Percentiles rank a stretch among this genome's conserved stretches.
Evolutionary conservation across 2,797 vertebrate genomes (phyloP).

Genomic region (Oreonectes daqikongensis): DNA sequence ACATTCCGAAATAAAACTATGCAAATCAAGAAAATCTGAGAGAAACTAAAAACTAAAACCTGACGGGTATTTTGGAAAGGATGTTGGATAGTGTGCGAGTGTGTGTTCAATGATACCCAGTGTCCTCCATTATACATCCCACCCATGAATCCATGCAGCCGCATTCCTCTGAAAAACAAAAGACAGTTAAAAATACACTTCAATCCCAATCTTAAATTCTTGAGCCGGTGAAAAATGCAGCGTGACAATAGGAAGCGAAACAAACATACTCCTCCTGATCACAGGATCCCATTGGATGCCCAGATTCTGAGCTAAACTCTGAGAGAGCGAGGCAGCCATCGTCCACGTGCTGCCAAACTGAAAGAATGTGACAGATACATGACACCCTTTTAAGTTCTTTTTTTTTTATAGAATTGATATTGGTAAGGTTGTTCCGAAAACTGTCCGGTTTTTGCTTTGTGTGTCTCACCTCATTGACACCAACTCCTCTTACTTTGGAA

Average conservation of each 20-base stretch:
- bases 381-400: not conserved
- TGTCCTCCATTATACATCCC: conserved; percentile 90
- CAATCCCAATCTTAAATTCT: not conserved
- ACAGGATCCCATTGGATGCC: conserved; percentile 88
- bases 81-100: not conserved
- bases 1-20: not conserved
- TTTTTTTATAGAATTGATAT: not conserved
- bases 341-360: conserved; percentile 84
- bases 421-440: conserved; percentile 1
- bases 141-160: conserved; percentile 87
- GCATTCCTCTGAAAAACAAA: conserved; percentile 76
- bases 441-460: not conserved
- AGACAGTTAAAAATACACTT: conserved; percentile 29
- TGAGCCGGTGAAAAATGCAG: not conserved
- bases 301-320: conserved; percentile 88
- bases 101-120: conserved; percentile 73
- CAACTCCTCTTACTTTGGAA: conserved; percentile 81
- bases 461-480: conserved; percentile 84
- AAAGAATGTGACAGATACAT: conserved; percentile 48
- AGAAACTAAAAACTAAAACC: not conserved
- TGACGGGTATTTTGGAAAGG: not conserved
- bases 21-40: conserved; percentile 1
- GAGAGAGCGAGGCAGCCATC: conserved; percentile 83
- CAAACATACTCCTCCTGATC: conserved; percentile 80
- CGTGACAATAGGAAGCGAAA: conserved; percentile 14